Evolutionary conservation across 2,888 invertebrate genomes (phyloP).

Genomic region (Tipula helvola): DNA sequence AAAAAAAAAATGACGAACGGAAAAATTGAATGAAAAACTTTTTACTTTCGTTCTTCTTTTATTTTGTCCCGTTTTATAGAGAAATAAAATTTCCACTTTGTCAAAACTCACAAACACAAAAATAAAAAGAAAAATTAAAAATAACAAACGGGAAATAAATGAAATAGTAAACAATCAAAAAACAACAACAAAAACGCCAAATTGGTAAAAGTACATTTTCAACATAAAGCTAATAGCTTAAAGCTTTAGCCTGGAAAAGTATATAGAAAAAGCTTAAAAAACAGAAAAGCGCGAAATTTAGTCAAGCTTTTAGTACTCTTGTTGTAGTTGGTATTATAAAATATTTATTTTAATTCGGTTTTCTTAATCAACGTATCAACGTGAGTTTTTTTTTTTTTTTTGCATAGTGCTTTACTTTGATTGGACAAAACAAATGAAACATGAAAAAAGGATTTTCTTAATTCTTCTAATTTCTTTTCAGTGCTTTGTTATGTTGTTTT

Average conservation of each 20-base stretch:
- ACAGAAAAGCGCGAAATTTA: too few relatives aligned
- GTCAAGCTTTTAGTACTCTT: neutral
- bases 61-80: neutral
- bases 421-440: neutral
- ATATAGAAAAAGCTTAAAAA: neutral
- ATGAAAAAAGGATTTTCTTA: neutral
- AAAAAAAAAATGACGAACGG: neutral
- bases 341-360: neutral
- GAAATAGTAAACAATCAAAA: neutral
- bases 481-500: neutral
- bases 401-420: neutral
- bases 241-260: neutral
- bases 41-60: neutral
- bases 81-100: neutral
- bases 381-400: neutral
- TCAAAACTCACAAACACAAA: neutral
- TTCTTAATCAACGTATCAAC: neutral
- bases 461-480: neutral
- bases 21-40: neutral
- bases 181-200: neutral
- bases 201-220: neutral
- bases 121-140: too few relatives aligned
- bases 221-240: neutral
- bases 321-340: neutral
- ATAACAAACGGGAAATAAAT: neutral